A percentile compares a stretch with the other conserved stretches of the same genome.
phyloP scores from a whole-genome alignment of 2,113 vertebrate species.

The Muntiacus reevesi region DNA sequence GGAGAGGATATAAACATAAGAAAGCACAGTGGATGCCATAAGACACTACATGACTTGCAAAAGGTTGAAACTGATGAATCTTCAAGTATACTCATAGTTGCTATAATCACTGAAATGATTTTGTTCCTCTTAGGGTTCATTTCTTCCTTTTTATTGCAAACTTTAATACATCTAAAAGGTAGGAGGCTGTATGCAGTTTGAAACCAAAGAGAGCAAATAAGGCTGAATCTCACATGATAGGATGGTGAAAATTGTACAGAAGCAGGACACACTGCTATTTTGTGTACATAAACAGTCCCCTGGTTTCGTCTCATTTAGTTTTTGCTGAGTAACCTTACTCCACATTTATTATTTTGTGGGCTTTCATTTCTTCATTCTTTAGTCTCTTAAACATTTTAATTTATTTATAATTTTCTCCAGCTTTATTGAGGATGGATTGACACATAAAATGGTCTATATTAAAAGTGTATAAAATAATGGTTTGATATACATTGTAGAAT shows the following conservation, averaged over 20 bases:
- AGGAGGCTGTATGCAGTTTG: not conserved
- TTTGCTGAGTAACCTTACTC: not conserved
- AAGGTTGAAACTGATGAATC: not conserved
- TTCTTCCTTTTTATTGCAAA: slow-evolving; percentile 1
- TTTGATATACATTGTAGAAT: not conserved
- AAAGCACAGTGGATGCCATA: not conserved
- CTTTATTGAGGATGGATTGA: not conserved
- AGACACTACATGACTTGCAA: not conserved
- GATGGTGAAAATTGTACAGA: not conserved
- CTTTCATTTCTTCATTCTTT: not conserved
- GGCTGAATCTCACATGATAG: not conserved
- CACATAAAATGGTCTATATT: not conserved
- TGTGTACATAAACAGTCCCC: not conserved
- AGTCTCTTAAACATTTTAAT: not conserved
- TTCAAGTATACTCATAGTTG: not conserved
- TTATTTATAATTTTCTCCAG: not conserved
- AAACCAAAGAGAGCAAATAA: not conserved
- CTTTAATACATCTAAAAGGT: not conserved
- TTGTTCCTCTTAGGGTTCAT: not conserved
- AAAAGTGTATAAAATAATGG: not conserved
- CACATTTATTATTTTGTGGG: not conserved
- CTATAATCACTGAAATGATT: not conserved
- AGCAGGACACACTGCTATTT: not conserved
- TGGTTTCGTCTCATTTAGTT: not conserved
- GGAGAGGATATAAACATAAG: not conserved